Conservation (phyloP, 2,113 vertebrate genomes). For the Corapipo altera region DNA sequence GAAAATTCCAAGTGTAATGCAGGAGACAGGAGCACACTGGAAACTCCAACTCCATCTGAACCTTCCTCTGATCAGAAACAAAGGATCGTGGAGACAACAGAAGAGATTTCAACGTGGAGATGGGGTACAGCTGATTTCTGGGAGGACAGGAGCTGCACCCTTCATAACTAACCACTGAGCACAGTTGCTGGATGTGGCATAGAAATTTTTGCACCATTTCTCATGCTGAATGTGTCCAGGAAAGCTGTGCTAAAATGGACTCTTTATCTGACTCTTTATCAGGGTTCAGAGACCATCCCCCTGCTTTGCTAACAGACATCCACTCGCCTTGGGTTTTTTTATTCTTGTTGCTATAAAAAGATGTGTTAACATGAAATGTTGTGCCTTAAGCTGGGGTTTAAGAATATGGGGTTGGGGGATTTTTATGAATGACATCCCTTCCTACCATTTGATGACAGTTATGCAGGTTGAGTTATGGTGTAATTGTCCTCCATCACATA, state of each 20-base stretch:
- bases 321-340: neutral
- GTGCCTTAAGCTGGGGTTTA: neutral
- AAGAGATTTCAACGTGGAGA: neutral
- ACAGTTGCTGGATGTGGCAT: fast-evolving
- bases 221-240: neutral
- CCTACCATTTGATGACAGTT: neutral
- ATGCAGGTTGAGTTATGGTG: neutral
- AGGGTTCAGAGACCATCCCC: neutral
- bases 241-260: neutral
- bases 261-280: too few relatives aligned
- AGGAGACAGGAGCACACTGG: neutral
- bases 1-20: neutral
- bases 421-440: neutral
- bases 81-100: neutral
- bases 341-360: neutral
- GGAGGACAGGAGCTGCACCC: neutral
- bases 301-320: neutral
- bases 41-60: neutral
- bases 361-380: neutral
- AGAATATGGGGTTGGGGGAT: neutral
- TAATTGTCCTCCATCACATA: neutral
- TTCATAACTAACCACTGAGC: neutral
- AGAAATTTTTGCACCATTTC: neutral
- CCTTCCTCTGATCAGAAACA: neutral
- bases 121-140: neutral